Conservation (phyloP, 2,113 vertebrate genomes). For the Ageneiosus marmoratus region DNA sequence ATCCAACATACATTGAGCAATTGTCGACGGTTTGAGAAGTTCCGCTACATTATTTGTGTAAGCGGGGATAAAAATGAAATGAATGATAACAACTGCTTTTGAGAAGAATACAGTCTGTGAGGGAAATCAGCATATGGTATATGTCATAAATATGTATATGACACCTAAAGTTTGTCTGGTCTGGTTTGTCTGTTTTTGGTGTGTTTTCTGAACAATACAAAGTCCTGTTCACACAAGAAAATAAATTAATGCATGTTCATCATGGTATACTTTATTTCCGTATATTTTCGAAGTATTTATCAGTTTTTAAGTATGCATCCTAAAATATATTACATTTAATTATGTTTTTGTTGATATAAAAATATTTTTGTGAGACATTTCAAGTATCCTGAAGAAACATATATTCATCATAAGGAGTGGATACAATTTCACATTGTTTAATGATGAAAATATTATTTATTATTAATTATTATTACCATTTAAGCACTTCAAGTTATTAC, state of each 20-base stretch:
- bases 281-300: neutral
- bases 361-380: too few relatives aligned
- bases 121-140: neutral
- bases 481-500: neutral
- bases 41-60: neutral
- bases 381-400: neutral
- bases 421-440: neutral
- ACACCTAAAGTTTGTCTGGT: neutral
- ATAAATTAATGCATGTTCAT: neutral
- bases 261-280: neutral
- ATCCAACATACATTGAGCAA: neutral
- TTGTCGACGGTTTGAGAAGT: neutral
- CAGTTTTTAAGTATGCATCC: neutral
- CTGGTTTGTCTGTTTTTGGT: slow-evolving; percentile 24
- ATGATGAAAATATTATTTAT: neutral
- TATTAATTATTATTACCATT: too few relatives aligned
- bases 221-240: too few relatives aligned
- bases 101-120: neutral
- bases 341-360: too few relatives aligned
- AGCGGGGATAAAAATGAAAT: neutral
- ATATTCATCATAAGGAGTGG: neutral
- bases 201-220: neutral
- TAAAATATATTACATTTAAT: neutral
- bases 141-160: neutral
- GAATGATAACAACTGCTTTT: neutral